phyloP scores from a whole-genome alignment of 2,797 vertebrate genomes.

The Bovichtus diacanthus region DNA sequence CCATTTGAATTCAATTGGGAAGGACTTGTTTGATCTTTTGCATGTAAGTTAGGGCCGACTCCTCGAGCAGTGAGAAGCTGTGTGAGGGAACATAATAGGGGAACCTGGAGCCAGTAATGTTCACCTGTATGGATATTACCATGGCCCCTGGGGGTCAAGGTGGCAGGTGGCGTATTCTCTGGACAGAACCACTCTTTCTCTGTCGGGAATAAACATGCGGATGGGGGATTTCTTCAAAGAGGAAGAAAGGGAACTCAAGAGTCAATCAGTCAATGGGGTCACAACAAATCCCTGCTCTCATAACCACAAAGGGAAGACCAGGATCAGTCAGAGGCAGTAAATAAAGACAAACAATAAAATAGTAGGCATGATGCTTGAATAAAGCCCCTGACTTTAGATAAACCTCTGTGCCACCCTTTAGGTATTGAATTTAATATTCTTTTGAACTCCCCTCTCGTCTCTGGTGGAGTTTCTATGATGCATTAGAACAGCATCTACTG shows the following conservation, averaged over 20 bases:
- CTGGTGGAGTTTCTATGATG: conserved; percentile 70
- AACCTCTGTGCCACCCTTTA: conserved; percentile 76
- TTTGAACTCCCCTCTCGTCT: conserved; percentile 80
- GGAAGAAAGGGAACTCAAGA: conserved; percentile 64
- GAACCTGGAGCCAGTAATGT: conserved; percentile 81
- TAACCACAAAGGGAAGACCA: conserved; percentile 64
- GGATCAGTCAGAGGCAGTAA: conserved; percentile 76
- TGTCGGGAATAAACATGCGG: conserved; percentile 73
- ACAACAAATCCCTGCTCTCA: conserved; percentile 76
- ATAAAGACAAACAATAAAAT: conserved; percentile 84
- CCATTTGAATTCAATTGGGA: conserved; percentile 86
- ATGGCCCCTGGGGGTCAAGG: conserved; percentile 79
- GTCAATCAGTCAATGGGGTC: conserved; percentile 80
- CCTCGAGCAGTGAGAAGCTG: conserved; percentile 76
- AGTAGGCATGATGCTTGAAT: conserved; percentile 75
- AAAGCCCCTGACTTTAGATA: conserved; percentile 81
- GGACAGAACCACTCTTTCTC: conserved; percentile 74
- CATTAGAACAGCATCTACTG: conserved; percentile 70
- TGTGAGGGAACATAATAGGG: conserved; percentile 82
- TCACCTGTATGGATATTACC: conserved; percentile 87
- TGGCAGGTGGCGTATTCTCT: conserved; percentile 79
- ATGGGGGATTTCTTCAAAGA: conserved; percentile 73
- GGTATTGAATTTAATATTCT: conserved; percentile 83
- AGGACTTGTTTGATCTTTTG: conserved; percentile 87
- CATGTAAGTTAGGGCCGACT: conserved; percentile 80